Conservation (phyloP, 2,888 invertebrate genomes). For the Nasonia oneida region DNA sequence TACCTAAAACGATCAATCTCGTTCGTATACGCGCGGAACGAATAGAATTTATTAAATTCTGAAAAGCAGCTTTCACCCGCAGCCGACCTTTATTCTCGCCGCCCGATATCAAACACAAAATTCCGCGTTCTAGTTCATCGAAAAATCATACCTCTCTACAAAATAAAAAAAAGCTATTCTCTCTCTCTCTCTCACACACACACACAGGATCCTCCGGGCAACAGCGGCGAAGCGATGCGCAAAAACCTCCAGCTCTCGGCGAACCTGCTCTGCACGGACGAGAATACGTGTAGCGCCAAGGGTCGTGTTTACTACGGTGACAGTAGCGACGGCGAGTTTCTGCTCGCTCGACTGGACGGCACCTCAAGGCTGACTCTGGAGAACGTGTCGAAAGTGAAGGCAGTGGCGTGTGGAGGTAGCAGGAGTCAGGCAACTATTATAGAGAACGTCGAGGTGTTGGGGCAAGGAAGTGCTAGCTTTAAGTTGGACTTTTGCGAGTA, state of each 20-base stretch:
- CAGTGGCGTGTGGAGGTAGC: slow-evolving; percentile 48
- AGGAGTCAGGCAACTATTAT: not conserved
- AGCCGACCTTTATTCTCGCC: too few relatives aligned
- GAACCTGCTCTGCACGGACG: slow-evolving; percentile 59
- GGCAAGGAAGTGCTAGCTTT: not conserved
- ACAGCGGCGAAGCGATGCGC: slow-evolving; percentile 59
- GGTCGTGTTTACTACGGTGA: slow-evolving; percentile 67
- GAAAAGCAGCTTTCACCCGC: too few relatives aligned
- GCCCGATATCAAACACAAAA: too few relatives aligned
- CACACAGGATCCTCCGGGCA: slow-evolving; percentile 50
- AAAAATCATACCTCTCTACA: too few relatives aligned
- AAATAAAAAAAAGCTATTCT: not conserved
- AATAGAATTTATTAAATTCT: too few relatives aligned
- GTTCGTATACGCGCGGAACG: not conserved
- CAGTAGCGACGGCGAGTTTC: slow-evolving; percentile 20
- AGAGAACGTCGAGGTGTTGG: slow-evolving; percentile 10
- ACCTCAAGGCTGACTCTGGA: slow-evolving; percentile 31
- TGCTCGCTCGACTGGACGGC: not conserved
- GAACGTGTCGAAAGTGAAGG: slow-evolving; percentile 53
- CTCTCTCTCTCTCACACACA: not conserved
- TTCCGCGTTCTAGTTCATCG: too few relatives aligned
- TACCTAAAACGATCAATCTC: not conserved
- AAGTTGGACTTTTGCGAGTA: slow-evolving; percentile 11
- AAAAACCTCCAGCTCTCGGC: slow-evolving; percentile 63
- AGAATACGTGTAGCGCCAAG: slow-evolving; percentile 58